Conservation (phyloP, 1,140 invertebrate species). For the Kradibia gibbosae region DNA sequence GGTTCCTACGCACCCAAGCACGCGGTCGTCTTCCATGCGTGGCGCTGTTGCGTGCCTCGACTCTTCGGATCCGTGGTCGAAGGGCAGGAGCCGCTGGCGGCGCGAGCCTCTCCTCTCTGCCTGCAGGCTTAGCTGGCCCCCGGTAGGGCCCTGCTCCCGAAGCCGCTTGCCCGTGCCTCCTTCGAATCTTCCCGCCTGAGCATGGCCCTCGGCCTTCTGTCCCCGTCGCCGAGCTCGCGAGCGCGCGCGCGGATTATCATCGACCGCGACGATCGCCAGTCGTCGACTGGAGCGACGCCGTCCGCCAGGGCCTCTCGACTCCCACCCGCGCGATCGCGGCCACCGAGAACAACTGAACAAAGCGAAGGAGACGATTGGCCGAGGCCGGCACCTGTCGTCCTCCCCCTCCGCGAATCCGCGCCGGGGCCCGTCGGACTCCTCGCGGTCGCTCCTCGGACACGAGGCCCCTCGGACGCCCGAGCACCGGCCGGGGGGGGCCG, state of each 20-base stretch:
- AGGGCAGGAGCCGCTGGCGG: too few relatives aligned
- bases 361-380: neutral
- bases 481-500: too few relatives aligned
- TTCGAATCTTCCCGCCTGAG: neutral
- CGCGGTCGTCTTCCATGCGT: slow-evolving; percentile 36
- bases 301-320: neutral
- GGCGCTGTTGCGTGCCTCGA: neutral
- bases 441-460: neutral
- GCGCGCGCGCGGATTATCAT: slow-evolving; percentile 3
- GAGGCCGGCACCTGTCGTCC: slow-evolving; percentile 2
- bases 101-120: neutral
- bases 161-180: neutral
- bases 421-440: neutral
- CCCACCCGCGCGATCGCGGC: neutral
- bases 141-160: neutral
- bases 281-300: slow-evolving; percentile 28
- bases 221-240: neutral
- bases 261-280: slow-evolving; percentile 34
- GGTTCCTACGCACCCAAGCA: slow-evolving; percentile 31
- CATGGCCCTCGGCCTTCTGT: neutral
- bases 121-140: neutral
- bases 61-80: slow-evolving; percentile 28
- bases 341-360: too few relatives aligned
- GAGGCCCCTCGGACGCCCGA: neutral
- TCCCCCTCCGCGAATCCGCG: slow-evolving; percentile 8